Base-by-base conservation (phyloP, 2,888 invertebrate species). In the Agapostemon virescens region DNA sequence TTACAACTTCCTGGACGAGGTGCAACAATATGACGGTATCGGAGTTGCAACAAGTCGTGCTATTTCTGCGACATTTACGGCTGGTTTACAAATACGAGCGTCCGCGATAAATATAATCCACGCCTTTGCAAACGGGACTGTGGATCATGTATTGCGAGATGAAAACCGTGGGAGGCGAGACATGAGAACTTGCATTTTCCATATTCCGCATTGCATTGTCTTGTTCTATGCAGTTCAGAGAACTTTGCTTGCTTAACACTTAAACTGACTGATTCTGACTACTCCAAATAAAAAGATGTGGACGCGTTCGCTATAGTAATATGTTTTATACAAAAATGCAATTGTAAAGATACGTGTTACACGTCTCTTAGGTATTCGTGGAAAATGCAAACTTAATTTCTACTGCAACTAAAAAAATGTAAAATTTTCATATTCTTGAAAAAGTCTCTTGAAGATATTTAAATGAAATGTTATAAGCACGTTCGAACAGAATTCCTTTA, bases 101-200 rank as follows among this genome's bases (percentile, higher is more conserved):
- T 38, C 38, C 49, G 23, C 13, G 49, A 45, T 66, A 63, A 72
- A 63, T 72, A 66, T 66, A 72, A 63, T 66, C 64, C 64, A 49
- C 72, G 64, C 72, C 64, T 49, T 52, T 64, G 72, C 72, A 36
- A 72, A 49, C 64, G 1, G 45, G 45, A 36, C 49, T 11, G 20
- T 20, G 38, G 49, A 42, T 71, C 63, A 38, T 23, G 58, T 17
- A 64, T 72, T n/a, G 64, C 70, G 58, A 33, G 70, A 70, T 61
- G 58, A 70, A 42, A 40, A 61, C 58, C 70, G 70, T 70, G 70
- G 70, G 70, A 33, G 70, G 58, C 26, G 42, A 15, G 42, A 61
- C 61, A n/a, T 30, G 33, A 61, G 45, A 61, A 42, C 17, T n/a
- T 33, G 15, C 30, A 13, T 58, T 61, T 42, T 23, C 61, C 42